A percentile compares a stretch with the other conserved stretches of the same genome.
Conservation (phyloP, 2,888 invertebrate genomes). For the Glaucopsyche alexis region DNA sequence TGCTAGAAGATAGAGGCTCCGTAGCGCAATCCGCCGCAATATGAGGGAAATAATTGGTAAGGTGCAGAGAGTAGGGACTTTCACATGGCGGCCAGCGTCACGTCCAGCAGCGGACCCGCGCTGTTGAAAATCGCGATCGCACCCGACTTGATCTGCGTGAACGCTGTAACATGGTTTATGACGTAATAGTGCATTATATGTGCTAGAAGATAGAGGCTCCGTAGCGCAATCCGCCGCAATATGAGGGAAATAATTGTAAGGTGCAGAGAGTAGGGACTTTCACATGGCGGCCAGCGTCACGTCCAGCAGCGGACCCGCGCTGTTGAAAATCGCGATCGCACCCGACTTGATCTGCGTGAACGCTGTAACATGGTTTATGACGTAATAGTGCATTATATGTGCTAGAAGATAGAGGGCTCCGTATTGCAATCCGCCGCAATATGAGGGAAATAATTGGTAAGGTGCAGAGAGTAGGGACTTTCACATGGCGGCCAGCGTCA, state of each 20-base stretch:
- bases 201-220: no score
- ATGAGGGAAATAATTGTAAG: no score
- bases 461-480: slow-evolving; percentile 94
- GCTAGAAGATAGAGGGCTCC: no score
- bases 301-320: slow-evolving; percentile 89
- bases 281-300: slow-evolving; percentile 94
- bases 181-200: not conserved
- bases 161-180: slow-evolving; percentile 80
- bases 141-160: slow-evolving; percentile 89
- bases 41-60: no score
- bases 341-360: slow-evolving; percentile 73
- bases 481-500: slow-evolving; percentile 93
- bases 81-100: slow-evolving; percentile 93
- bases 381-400: no score
- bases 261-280: slow-evolving; percentile 90
- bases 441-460: no score
- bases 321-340: slow-evolving; percentile 83
- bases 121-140: slow-evolving; percentile 94
- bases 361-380: slow-evolving; percentile 80
- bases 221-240: no score
- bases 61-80: slow-evolving; percentile 94
- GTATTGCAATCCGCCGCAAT: no score
- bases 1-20: no score
- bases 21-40: no score
- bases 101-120: slow-evolving; percentile 88